These are phyloP conservation scores for Ctenomys sociabilis DNA, from an alignment of 2,113 vertebrate genomes.

Conservation along the genomic window DNA sequence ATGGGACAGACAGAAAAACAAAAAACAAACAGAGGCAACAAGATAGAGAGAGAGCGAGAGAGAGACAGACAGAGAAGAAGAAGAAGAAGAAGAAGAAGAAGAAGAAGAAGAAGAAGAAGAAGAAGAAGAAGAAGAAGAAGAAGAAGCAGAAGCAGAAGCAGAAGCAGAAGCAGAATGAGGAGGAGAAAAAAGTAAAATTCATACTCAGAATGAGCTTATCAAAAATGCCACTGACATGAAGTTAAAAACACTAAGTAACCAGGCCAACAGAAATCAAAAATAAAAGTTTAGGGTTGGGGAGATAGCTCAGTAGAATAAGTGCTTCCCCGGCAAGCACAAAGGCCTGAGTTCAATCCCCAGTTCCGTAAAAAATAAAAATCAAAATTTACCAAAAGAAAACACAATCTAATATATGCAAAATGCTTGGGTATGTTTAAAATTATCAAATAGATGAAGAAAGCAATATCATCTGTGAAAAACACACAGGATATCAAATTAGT, in stretches of 20 bases:
- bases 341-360: too few species aligned
- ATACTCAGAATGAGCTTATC: background rate
- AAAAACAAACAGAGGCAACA: background rate
- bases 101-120: too few species aligned
- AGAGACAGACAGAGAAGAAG: too few species aligned
- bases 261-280: slow-evolving; percentile 57
- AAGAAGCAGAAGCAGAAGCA: too few species aligned
- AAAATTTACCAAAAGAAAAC: slow-evolving; percentile 35
- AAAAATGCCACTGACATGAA: background rate
- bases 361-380: too few species aligned
- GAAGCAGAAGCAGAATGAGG: too few species aligned
- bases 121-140: too few species aligned
- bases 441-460: background rate
- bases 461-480: slow-evolving; percentile 40
- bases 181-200: slow-evolving; percentile 20
- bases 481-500: slow-evolving; percentile 26
- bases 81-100: too few species aligned
- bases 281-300: too few species aligned
- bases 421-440: slow-evolving; percentile 15
- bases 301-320: too few species aligned
- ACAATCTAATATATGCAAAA: slow-evolving; percentile 6
- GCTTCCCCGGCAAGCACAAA: too few species aligned
- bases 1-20: background rate
- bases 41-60: background rate
- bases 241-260: slow-evolving; percentile 30